Conservation (phyloP, 2,113 vertebrate species). For the Phalacrocorax aristotelis region DNA sequence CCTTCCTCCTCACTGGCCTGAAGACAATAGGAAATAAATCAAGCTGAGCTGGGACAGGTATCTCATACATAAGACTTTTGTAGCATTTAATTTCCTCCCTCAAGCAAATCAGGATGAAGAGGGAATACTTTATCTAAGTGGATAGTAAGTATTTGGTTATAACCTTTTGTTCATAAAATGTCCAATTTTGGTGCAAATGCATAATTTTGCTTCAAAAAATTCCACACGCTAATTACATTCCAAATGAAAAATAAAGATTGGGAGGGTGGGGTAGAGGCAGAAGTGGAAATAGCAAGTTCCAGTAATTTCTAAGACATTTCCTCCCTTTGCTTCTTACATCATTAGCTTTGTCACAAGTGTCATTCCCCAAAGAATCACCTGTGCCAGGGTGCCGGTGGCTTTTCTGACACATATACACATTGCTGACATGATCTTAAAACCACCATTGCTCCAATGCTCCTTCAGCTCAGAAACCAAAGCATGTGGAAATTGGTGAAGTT, state of each 20-base stretch:
- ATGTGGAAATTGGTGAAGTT: neutral
- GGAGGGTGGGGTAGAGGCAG: neutral
- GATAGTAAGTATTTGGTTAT: neutral
- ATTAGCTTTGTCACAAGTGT: neutral
- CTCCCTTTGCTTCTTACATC: neutral
- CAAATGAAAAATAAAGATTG: neutral
- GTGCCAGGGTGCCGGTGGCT: neutral
- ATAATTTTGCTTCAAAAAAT: neutral
- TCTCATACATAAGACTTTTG: neutral
- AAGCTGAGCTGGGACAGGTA: neutral
- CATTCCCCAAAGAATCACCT: neutral
- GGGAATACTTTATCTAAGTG: neutral
- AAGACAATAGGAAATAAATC: conserved; percentile 18
- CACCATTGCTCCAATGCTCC: fast-evolving
- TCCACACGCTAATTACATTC: neutral
- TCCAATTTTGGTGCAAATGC: neutral
- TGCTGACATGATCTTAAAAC: neutral
- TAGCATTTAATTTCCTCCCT: neutral
- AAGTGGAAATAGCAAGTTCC: neutral
- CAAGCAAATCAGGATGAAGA: neutral
- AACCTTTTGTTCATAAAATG: neutral
- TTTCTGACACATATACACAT: neutral
- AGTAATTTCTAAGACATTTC: neutral
- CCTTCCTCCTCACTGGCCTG: neutral
- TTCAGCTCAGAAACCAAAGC: neutral